These are phyloP conservation scores for Harpagifer antarcticus DNA, from an alignment of 2,797 vertebrate species.

Conservation along the genomic window DNA sequence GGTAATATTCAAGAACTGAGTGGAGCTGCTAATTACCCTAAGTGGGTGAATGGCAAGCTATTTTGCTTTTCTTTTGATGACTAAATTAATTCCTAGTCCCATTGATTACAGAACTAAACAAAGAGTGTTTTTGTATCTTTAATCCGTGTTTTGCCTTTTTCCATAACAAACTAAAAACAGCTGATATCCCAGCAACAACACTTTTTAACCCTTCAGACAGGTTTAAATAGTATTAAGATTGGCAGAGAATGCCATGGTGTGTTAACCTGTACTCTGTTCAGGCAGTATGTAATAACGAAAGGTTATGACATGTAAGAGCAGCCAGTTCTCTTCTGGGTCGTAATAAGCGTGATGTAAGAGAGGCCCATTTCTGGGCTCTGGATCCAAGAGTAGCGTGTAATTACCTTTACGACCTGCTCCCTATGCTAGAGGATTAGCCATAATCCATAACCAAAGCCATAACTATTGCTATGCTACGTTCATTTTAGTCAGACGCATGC, in stretches of 20 bases:
- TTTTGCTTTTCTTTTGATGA: slow-evolving; percentile 13
- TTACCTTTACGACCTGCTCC: slow-evolving; percentile 81
- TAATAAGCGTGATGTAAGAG: slow-evolving; percentile 67
- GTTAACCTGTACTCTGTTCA: slow-evolving; percentile 61
- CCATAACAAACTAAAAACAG: background rate
- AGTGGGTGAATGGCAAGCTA: background rate
- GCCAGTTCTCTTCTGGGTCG: slow-evolving; percentile 60
- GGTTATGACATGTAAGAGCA: slow-evolving; percentile 32
- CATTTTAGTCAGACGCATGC: slow-evolving; percentile 70
- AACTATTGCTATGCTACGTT: slow-evolving; percentile 74
- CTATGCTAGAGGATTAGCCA: slow-evolving; percentile 78
- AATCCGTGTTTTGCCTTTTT: slow-evolving; percentile 11
- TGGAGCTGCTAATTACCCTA: slow-evolving; percentile 11
- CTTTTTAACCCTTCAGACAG: slow-evolving; percentile 27
- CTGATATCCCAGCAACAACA: slow-evolving; percentile 13
- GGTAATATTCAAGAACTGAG: slow-evolving; percentile 12
- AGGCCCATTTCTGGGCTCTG: slow-evolving; percentile 70
- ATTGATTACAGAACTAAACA: slow-evolving; percentile 17
- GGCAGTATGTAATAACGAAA: slow-evolving; percentile 14
- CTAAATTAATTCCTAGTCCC: slow-evolving; percentile 17
- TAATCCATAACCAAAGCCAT: slow-evolving; percentile 82
- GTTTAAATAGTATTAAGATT: slow-evolving; percentile 34
- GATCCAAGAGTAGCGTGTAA: slow-evolving; percentile 81
- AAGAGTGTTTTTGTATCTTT: background rate
- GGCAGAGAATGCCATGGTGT: slow-evolving; percentile 38